Evolutionary conservation across 2,113 vertebrate species (phyloP).

Genomic region (Riparia riparia): DNA sequence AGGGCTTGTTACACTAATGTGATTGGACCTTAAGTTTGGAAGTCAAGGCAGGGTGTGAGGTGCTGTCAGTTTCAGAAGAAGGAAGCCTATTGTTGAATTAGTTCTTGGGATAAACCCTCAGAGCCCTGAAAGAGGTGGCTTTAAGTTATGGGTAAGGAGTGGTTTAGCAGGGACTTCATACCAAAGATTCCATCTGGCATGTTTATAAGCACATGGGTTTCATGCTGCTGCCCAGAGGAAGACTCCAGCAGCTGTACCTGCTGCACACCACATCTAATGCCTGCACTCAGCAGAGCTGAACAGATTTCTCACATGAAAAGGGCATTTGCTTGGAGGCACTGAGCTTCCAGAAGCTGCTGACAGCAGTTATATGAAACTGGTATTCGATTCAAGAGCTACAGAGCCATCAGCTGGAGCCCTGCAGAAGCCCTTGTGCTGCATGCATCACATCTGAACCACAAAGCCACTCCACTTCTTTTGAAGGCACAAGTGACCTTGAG

Average conservation of each 20-base stretch:
- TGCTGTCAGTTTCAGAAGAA: background rate
- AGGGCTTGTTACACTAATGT: fast-evolving
- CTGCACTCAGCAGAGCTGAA: background rate
- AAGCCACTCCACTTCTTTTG: background rate
- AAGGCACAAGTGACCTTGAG: background rate
- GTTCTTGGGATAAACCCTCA: background rate
- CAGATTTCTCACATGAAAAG: background rate
- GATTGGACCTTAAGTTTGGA: background rate
- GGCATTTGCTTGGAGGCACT: background rate
- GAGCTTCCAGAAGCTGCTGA: background rate
- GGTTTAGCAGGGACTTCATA: background rate
- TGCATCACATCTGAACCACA: background rate
- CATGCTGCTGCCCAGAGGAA: background rate
- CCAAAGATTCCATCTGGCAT: background rate
- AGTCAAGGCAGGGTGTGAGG: background rate
- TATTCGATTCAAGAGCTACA: background rate
- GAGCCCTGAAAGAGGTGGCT: background rate
- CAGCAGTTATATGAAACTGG: background rate
- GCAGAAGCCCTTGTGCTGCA: background rate
- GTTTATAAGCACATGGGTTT: background rate
- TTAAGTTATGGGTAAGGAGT: fast-evolving
- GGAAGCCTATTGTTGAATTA: background rate
- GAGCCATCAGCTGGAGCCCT: background rate
- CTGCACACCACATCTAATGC: fast-evolving
- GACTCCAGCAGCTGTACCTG: background rate